Evolutionary conservation across 2,888 invertebrate genomes (phyloP), one percentile per base, ranked within the genome.

Genomic region (Slavum lentiscoides): DNA sequence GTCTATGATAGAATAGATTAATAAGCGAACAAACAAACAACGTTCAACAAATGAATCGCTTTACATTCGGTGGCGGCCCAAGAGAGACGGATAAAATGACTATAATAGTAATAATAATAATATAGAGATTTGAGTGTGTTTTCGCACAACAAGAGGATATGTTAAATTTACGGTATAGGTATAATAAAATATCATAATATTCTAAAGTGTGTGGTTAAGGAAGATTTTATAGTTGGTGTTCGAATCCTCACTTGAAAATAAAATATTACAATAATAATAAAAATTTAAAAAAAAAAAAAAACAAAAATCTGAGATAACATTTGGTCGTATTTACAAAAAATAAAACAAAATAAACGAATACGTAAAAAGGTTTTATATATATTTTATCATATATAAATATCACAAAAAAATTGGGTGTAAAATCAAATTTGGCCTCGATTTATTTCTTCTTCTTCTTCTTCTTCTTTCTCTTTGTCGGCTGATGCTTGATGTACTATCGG

Each of bases 1-100:
- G 49, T 64, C 53, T 80, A 80, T 53, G 37, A 80, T 80, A 72
- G 68, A 76, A 49, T 68, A 68, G 61, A 55, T 70, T 69, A 70
- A 66, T 61, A 80, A 80, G 80, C 80, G 64, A 80, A 80, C 70
- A 70, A 77, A 64, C 69, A 80, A 77, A 77, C 69, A 77, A 69
- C 68, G 43, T 72, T 39, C 49, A 72, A 80, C 80, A 66, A 77
- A 37, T 61, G 30, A 76, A 77, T 70, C 53, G 69, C 61, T 58
- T 30, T 30, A 19, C 19, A 53, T 19, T 49, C 58, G 64, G 43
- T 37, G 59, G 75, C 58, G 68, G 75, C 67, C 39, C 68, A 23
- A 58, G 19, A 61, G 15, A 73, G 49, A 59, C 30, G 49, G 23
- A 58, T 67, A 9, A 19, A 30, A 30, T 30, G 4, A 30, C 30